phyloP scores from a whole-genome alignment of 1,140 invertebrate species.

The Cotesia vestalis region DNA sequence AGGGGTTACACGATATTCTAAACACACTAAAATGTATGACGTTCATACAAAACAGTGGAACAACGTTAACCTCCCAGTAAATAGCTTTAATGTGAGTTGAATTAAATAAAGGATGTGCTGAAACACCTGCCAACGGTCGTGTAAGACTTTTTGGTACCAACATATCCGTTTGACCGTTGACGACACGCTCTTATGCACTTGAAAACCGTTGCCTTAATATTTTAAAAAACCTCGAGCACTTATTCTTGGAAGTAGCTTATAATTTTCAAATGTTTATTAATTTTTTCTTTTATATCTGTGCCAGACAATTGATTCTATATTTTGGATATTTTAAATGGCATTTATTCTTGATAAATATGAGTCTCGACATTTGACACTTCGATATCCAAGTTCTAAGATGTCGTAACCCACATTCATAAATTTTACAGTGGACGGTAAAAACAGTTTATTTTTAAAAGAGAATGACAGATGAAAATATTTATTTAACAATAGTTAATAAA shows the following conservation, averaged over 20 bases:
- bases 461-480: no score
- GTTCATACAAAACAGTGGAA: constrained; percentile 10
- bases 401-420: no score
- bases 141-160: constrained; percentile 22
- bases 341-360: not conserved
- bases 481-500: no score
- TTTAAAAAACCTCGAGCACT: constrained; percentile 25
- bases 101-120: not conserved
- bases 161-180: constrained; percentile 42
- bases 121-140: constrained; percentile 40
- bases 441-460: no score
- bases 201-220: constrained; percentile 34
- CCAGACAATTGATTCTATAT: no score
- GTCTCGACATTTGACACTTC: not conserved
- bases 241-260: constrained; percentile 14
- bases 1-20: constrained; percentile 25
- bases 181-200: constrained; percentile 35
- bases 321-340: no score
- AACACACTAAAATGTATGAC: constrained; percentile 9
- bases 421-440: no score
- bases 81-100: no score
- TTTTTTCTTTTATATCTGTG: no score
- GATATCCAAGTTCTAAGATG: no score
- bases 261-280: not conserved
- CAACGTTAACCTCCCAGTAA: not conserved